phyloP scores from a whole-genome alignment of 2,888 invertebrate species.

The Tipula unca region DNA sequence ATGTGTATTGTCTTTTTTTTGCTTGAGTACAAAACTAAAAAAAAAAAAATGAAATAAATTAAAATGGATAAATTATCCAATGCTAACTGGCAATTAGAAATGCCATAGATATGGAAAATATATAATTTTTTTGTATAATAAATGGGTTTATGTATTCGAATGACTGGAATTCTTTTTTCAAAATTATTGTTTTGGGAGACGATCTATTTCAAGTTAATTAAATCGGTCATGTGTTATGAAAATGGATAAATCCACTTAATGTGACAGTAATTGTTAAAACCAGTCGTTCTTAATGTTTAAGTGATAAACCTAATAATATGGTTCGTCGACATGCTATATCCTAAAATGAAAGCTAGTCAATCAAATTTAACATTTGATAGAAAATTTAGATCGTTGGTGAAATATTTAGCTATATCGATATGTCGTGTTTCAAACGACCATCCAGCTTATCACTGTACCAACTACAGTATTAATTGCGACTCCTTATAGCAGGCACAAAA shows the following conservation, averaged over 20 bases:
- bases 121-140: neutral
- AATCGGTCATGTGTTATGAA: neutral
- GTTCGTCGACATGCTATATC: too few species aligned
- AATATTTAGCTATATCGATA: too few species aligned
- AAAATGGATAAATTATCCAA: slow-evolving; percentile 8
- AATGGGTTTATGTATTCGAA: neutral
- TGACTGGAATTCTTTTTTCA: neutral
- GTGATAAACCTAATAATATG: too few species aligned
- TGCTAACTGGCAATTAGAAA: slow-evolving; percentile 14
- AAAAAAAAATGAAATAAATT: neutral
- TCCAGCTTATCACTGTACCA: too few species aligned
- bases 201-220: slow-evolving; percentile 8
- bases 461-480: too few species aligned
- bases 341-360: too few species aligned
- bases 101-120: slow-evolving; percentile 8
- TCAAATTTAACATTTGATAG: too few species aligned
- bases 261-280: neutral
- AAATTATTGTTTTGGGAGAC: slow-evolving; percentile 14
- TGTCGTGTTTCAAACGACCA: too few species aligned
- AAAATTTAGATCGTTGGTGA: too few species aligned
- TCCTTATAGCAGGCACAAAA: too few species aligned
- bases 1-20: neutral
- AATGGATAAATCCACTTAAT: neutral
- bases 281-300: too few species aligned
- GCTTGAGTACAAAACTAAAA: neutral